Evolutionary conservation across 92 coral and sea anemone genomes (phyloP).

Genomic region (Umimayanthus chanpuru): DNA sequence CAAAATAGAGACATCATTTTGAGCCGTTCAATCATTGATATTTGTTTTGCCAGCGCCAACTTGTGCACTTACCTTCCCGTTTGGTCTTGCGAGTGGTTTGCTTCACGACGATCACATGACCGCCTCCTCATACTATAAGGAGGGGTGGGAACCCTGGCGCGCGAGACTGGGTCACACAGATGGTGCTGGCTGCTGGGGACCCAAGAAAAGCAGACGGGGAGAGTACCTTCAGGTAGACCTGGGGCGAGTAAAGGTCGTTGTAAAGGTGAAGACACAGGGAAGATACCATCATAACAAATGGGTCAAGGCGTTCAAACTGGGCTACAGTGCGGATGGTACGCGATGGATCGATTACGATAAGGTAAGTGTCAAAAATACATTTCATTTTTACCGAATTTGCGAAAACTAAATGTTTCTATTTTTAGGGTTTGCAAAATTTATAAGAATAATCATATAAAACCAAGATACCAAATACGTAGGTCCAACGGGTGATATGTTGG

Average conservation of each 20-base stretch:
- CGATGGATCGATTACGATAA: not conserved
- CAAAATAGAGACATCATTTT: not conserved
- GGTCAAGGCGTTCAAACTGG: not conserved
- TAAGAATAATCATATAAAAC: no score
- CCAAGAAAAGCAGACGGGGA: not conserved
- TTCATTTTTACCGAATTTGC: not conserved
- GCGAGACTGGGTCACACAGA: not conserved
- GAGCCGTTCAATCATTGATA: not conserved
- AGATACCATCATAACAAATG: not conserved
- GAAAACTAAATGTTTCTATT: not conserved
- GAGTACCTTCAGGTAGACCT: slow-evolving; percentile 2
- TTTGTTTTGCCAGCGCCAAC: not conserved
- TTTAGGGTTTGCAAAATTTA: no score
- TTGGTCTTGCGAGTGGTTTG: slow-evolving; percentile 1
- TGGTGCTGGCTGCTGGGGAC: not conserved
- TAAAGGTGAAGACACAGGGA: not conserved
- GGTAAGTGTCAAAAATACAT: not conserved
- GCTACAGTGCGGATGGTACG: not conserved
- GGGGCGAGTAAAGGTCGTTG: not conserved
- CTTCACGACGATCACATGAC: not conserved
- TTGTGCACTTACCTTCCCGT: not conserved
- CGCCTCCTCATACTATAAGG: not conserved
- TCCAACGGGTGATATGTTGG: no score
- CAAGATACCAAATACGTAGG: no score
- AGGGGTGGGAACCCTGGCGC: slow-evolving; percentile 13